phyloP scores from a whole-genome alignment of 2,113 vertebrate genomes.

The Mus pahari region DNA sequence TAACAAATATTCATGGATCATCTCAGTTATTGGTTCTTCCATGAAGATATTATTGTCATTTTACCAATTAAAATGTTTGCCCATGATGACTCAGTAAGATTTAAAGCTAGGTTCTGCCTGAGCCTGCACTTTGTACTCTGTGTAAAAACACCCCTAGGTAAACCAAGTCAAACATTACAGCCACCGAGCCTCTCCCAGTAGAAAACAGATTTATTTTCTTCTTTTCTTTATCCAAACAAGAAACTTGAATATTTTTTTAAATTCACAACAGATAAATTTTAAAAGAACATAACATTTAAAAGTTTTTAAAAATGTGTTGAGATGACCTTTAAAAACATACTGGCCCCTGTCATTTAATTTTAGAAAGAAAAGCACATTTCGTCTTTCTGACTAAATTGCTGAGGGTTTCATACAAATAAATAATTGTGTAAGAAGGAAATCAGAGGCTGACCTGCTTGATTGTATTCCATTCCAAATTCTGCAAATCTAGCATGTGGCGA shows the following conservation, averaged over 20 bases:
- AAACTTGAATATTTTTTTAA: slow-evolving; percentile 55
- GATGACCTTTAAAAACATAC: slow-evolving; percentile 48
- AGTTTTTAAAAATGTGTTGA: neutral
- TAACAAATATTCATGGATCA: neutral
- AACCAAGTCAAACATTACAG: neutral
- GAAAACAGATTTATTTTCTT: slow-evolving; percentile 11
- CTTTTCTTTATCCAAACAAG: slow-evolving; percentile 31
- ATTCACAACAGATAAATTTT: neutral
- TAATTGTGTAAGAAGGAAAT: slow-evolving; percentile 61
- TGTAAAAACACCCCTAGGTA: neutral
- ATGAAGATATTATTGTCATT: neutral
- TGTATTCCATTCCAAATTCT: slow-evolving; percentile 59
- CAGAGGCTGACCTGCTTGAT: slow-evolving; percentile 69
- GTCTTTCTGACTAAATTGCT: slow-evolving; percentile 61
- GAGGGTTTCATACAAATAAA: slow-evolving; percentile 23
- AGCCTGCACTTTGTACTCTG: neutral
- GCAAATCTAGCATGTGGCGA: neutral
- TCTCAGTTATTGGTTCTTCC: neutral
- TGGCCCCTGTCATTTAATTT: slow-evolving; percentile 59
- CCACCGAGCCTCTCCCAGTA: neutral
- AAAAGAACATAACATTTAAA: neutral
- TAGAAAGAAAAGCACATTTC: slow-evolving; percentile 39
- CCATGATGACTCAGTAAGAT: neutral
- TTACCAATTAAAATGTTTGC: slow-evolving; percentile 6
- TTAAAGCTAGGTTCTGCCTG: neutral